Conservation (phyloP, 2,888 invertebrate genomes). For the Neelides folsomi region DNA sequence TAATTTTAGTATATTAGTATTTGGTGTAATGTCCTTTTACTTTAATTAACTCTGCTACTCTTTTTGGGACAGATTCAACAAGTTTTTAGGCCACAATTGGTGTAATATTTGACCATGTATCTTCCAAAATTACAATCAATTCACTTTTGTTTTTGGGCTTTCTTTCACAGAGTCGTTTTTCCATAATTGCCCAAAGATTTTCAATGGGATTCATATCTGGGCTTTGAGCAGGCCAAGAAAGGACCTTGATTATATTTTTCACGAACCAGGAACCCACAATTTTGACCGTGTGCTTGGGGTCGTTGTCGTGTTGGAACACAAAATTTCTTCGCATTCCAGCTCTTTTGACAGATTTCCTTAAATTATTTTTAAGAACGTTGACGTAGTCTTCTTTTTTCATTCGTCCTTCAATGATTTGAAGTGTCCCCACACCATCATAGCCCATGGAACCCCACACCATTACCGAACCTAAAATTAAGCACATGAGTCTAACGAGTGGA, state of each 20-base stretch:
- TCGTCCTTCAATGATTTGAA: neutral
- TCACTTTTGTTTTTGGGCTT: no score
- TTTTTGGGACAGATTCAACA: no score
- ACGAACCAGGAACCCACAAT: neutral
- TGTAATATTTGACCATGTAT: no score
- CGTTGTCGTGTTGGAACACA: constrained; percentile 5
- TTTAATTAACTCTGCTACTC: no score
- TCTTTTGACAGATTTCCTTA: neutral
- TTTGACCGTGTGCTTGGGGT: constrained; percentile 3
- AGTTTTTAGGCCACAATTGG: no score
- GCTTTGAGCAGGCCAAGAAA: constrained; percentile 9
- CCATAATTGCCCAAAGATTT: constrained; percentile 8
- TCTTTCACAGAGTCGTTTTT: no score
- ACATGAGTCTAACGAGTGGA: neutral
- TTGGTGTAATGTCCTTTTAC: no score
- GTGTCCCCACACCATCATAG: neutral
- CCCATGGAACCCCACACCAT: no score
- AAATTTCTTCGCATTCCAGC: neutral
- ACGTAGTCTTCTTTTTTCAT: constrained; percentile 2
- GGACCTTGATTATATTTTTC: constrained; percentile 3
- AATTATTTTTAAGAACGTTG: neutral
- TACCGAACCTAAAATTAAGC: no score
- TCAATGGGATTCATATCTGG: constrained; percentile 11
- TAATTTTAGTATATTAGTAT: no score
- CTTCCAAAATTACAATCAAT: no score